Evolutionary conservation across 92 coral and sea anemone genomes (phyloP).

Genomic region (Bergia puertoricense): DNA sequence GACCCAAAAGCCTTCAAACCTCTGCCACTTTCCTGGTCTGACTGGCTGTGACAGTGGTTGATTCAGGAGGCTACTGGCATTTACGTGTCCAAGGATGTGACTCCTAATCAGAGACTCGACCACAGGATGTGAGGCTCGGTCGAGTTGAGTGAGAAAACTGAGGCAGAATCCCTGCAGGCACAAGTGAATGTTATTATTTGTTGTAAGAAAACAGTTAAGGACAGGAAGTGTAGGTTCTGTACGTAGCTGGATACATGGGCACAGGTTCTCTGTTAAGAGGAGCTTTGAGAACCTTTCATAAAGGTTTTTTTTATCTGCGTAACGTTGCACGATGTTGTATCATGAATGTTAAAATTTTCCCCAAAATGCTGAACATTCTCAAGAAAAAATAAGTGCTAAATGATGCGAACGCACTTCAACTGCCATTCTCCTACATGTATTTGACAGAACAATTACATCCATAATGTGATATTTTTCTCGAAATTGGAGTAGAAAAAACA

Average conservation of each 20-base stretch:
- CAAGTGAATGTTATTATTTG: background rate
- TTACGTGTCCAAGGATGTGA: conserved; percentile 87
- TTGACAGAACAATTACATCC: background rate
- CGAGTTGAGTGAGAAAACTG: conserved; percentile 94
- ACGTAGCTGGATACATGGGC: background rate
- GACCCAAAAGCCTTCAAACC: conserved; percentile 97
- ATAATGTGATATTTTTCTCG: background rate
- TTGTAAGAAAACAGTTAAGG: background rate
- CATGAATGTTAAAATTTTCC: too few species aligned
- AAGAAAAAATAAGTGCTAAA: too few species aligned
- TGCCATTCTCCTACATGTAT: too few species aligned
- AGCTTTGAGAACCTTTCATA: too few species aligned
- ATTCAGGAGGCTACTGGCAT: conserved; percentile 78
- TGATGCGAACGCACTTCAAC: too few species aligned
- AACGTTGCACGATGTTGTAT: too few species aligned
- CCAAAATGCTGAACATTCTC: too few species aligned
- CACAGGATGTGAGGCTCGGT: conserved; percentile 88
- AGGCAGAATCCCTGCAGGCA: conserved; percentile 85
- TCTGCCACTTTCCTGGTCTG: conserved; percentile 56
- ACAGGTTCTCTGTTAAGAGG: too few species aligned
- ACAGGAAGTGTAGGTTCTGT: background rate
- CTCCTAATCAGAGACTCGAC: conserved; percentile 73
- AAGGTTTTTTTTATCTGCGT: too few species aligned
- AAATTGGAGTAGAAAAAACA: background rate
- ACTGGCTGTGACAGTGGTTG: conserved; percentile 84